phyloP scores from a whole-genome alignment of 2,113 vertebrate genomes.

The Eudyptes chrysolophus region DNA sequence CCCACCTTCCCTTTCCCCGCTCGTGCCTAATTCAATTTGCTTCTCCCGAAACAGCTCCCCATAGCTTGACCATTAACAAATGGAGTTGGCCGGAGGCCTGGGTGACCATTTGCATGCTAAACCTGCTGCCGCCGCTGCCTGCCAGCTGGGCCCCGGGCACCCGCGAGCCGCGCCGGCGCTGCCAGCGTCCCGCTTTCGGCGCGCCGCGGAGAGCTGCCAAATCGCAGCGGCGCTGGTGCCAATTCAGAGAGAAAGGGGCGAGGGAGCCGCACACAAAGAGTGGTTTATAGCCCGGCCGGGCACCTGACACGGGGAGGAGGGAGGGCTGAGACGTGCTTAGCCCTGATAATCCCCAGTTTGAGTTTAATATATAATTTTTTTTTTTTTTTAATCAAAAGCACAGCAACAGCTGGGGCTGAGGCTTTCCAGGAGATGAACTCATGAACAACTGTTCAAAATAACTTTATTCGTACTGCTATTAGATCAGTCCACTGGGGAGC shows the following conservation, averaged over 20 bases:
- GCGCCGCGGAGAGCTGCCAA: background rate
- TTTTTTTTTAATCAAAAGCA: constrained; percentile 50
- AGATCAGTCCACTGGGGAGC: constrained; percentile 59
- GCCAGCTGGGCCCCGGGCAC: background rate
- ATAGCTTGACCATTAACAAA: background rate
- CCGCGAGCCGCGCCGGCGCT: background rate
- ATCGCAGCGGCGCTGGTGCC: background rate
- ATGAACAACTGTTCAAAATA: constrained; percentile 70
- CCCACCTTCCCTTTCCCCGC: background rate
- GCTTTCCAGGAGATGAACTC: constrained; percentile 71
- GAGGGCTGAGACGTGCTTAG: constrained; percentile 40
- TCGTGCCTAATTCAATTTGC: background rate
- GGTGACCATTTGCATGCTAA: background rate
- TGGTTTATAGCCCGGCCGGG: constrained; percentile 21
- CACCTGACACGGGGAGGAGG: constrained; percentile 66
- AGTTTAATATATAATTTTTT: background rate
- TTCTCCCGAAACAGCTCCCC: background rate
- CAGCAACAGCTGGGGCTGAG: constrained; percentile 65
- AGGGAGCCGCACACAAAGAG: constrained; percentile 55
- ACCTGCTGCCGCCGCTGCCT: background rate
- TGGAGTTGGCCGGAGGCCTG: background rate
- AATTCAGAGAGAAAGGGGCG: background rate
- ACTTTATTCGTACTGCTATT: constrained; percentile 53
- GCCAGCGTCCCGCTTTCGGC: background rate
- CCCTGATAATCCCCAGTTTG: constrained; percentile 43